Base-by-base conservation (phyloP, 2,888 invertebrate genomes). In the Masnerella sp. region DNA sequence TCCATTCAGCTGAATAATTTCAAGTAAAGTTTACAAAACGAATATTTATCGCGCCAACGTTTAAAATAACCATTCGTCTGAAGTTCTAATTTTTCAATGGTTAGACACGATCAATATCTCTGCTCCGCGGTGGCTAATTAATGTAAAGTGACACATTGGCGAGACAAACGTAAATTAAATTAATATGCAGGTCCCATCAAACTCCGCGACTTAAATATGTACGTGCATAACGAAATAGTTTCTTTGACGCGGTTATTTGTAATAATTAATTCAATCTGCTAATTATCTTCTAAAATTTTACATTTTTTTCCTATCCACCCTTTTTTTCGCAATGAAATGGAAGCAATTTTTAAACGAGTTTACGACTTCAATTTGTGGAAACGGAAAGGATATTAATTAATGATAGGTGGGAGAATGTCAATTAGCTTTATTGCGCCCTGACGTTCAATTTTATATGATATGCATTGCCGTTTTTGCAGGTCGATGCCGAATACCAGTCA, bases 401-500 rank as follows among this genome's bases (percentile, higher is more conserved):
- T 38, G 47, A 70, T 54, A 17, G 30, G 47, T 47, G 49, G 45
- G 56, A 40, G 49, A 76, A 69, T 64, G 68, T 77, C 75, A 76
- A 77, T 77, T 75, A 75, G 74, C 42, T 75, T 75, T 52, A 72
- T 61, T 69, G 59, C 65, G 11, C 15, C 5, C 72, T 76, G 77
- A 77, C 73, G 71, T 67, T 62, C 62, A 65, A 54, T 58, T 65
- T 74, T 73, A 65, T 61, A 75, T 68, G 28, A 70, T 49, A 49
- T 64, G 71, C 71, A 74, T 77, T 75, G 74, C 56, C 64, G 49
- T 64, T 64, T 72, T 72, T 58, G 51, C 45, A 58, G 68, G 42
- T 56, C 76, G 71, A 75, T 73, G 67, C 67, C 58, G 58, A 71
- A 64, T 65, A 61, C 74, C 72, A 75, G 72, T 78, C 75, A 75